These are phyloP conservation scores for Probosciger aterrimus DNA, from an alignment of 2,113 vertebrate species.

Conservation along the genomic window DNA sequence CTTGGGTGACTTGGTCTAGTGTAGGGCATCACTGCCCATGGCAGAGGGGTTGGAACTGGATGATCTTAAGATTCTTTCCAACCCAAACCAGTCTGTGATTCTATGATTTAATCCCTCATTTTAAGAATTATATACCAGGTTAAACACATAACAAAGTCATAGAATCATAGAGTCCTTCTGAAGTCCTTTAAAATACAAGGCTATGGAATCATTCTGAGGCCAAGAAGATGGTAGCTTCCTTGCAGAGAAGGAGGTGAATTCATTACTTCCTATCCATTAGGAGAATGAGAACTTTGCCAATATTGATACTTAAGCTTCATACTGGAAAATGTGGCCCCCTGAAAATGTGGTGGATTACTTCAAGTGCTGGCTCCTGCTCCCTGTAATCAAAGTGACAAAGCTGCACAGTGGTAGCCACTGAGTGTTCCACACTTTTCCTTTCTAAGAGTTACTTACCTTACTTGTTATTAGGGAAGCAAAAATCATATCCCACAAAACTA, in stretches of 20 bases:
- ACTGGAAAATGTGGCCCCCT: neutral
- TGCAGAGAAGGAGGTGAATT: neutral
- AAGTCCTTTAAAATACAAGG: neutral
- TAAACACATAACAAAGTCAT: neutral
- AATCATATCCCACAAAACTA: neutral
- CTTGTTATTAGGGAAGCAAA: neutral
- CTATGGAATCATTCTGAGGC: neutral
- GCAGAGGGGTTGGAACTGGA: neutral
- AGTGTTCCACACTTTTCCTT: neutral
- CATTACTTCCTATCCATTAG: neutral
- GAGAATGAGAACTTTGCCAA: neutral
- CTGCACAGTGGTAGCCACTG: neutral
- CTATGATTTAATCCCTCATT: neutral
- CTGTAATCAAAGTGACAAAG: neutral
- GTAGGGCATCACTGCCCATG: neutral
- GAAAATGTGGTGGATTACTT: neutral
- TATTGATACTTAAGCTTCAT: neutral
- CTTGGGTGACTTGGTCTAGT: neutral
- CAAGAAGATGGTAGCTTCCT: neutral
- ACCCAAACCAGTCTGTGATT: neutral
- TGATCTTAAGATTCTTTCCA: neutral
- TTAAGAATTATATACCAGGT: neutral
- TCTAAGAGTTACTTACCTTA: neutral
- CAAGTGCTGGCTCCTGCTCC: neutral
- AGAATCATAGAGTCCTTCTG: neutral